phyloP scores from a whole-genome alignment of 2,113 vertebrate genomes.

The Hippopotamus amphibius region DNA sequence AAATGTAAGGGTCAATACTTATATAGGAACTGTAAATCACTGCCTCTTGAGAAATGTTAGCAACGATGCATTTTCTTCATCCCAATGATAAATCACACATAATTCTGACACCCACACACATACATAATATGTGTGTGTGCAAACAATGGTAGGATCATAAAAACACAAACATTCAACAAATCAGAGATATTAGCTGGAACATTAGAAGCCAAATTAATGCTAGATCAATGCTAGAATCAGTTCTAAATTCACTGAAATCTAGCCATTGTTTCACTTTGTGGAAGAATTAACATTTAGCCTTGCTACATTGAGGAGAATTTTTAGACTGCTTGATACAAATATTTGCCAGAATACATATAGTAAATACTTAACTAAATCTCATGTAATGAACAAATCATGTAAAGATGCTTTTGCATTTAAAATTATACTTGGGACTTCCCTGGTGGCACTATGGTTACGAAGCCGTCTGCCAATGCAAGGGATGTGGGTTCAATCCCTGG shows the following conservation, averaged over 20 bases:
- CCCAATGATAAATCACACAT: background rate
- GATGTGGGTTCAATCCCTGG: too few species aligned
- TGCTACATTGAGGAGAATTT: background rate
- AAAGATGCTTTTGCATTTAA: slow-evolving; percentile 35
- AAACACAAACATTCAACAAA: slow-evolving; percentile 24
- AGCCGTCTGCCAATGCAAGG: too few species aligned
- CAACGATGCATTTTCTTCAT: slow-evolving; percentile 19
- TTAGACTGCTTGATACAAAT: slow-evolving; percentile 1
- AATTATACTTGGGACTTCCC: background rate
- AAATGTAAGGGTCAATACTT: background rate
- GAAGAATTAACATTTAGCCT: slow-evolving; percentile 24
- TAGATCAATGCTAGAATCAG: background rate
- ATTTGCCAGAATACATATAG: background rate
- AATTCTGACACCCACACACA: background rate
- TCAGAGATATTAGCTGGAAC: slow-evolving; percentile 15
- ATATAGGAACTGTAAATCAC: background rate
- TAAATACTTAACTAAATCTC: slow-evolving; percentile 17
- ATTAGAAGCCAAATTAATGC: background rate
- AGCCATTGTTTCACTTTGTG: background rate
- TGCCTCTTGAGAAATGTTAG: background rate
- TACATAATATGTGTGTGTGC: background rate
- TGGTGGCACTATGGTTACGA: too few species aligned
- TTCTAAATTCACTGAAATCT: slow-evolving; percentile 16
- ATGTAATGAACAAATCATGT: background rate
- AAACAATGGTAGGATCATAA: slow-evolving; percentile 20